Evolutionary conservation across 2,113 vertebrate species (phyloP).

Genomic region (Choloepus hoffmanni): DNA sequence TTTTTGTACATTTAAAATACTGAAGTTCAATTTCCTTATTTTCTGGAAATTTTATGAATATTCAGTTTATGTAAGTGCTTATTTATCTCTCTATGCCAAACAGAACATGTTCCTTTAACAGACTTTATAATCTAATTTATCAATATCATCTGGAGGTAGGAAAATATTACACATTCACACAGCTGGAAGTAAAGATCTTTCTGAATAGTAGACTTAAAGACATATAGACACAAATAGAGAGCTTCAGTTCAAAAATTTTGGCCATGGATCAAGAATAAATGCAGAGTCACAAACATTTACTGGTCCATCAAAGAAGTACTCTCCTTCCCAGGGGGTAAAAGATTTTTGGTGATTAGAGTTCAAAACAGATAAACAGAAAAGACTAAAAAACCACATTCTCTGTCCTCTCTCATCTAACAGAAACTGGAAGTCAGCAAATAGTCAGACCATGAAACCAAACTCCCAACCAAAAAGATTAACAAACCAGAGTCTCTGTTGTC

Average conservation of each 20-base stretch:
- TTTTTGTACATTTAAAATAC: conserved; percentile 25
- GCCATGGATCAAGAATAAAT: background rate
- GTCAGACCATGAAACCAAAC: background rate
- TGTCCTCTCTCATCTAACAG: background rate
- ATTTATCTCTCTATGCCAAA: conserved; percentile 53
- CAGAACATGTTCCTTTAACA: background rate
- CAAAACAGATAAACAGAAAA: background rate
- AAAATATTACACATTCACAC: conserved; percentile 18
- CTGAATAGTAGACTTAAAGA: background rate
- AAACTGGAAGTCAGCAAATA: background rate
- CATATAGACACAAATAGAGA: background rate
- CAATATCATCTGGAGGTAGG: background rate
- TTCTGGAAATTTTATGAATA: conserved; percentile 33
- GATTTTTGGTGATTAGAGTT: background rate
- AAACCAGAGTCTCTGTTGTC: background rate
- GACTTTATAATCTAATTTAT: conserved; percentile 43
- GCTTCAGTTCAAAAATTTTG: background rate
- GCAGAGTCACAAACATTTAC: background rate
- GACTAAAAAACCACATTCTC: background rate
- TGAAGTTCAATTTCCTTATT: conserved; percentile 44
- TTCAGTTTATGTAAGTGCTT: background rate
- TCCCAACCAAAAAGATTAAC: background rate
- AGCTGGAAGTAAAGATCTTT: background rate
- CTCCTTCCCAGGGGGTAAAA: background rate
- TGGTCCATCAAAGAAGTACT: background rate